Evolutionary conservation across 2,113 vertebrate genomes (phyloP), one percentile per base, ranked within the genome.

Genomic region (Amblyornis subalaris): DNA sequence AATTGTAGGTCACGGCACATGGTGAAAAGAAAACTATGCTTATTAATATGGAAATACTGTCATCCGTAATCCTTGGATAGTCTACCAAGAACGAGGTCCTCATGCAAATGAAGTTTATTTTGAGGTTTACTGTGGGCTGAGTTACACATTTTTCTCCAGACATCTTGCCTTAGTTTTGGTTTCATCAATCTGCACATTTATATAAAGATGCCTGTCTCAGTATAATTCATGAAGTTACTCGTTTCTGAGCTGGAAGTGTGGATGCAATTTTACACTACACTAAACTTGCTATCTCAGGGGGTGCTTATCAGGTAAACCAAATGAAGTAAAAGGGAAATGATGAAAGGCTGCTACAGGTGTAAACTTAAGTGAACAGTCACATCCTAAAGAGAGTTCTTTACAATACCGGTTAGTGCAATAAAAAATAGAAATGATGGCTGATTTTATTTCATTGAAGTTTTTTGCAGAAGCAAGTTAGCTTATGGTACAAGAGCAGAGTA

Each of bases 101-200:
- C 78, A 86, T 95, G 96, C 72, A 95, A 94, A 95, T 94, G 23
- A 92, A 84, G 79, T 84, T 95, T 96, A 92, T 96, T 96, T 96
- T 94, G 85, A 91, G 94, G 25, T 88, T 94, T 92, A 74, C 86
- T 77, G 88, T 95, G 92, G 94, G 91, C 48, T 48, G 84, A 93
- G 53, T 88, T 94, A 85, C 66, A 89, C 78, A 28, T 79, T 95
- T 90, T 79, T 82, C 85, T 80, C 79, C 65, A 86, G 91, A 96
- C 72, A 38, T 96, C 55, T 90, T 91, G 87, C 76, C 69, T 94
- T 88, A 83, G 85, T 91, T 91, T 93, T 80, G 55, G 65, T 88
- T 96, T 88, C 71, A 45, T 89, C 85, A 64, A 12, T 95, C 90
- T 91, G 44, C 75, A 74, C 72, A 18, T 93, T 85, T 94, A 86